Evolutionary conservation across 1,140 invertebrate genomes (phyloP), one percentile per base, ranked within the genome.

Genomic region (Sycobia sp.): DNA sequence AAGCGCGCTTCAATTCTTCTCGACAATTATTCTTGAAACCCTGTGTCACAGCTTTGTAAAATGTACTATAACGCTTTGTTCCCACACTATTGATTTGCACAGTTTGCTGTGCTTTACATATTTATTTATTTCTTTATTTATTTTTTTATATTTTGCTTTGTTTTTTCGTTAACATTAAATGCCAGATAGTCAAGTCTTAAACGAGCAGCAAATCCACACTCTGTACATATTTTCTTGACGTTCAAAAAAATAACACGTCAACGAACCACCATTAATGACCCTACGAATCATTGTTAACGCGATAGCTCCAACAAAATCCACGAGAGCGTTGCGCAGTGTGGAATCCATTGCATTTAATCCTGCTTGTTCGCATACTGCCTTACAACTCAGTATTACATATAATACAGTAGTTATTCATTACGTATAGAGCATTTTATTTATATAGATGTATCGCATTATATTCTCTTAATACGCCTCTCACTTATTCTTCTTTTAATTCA

Each of bases 351-450:
- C 77, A 80, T 78, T 81, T 79, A 76, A 73, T 71, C 71, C 79
- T 78, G 77, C 76, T 73, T 73, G 73, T 80, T 70, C 78, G 74
- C 72, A 77, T 79, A 77, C 75, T 79, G 74, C 70, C 72, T 78
- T 72, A n/a, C n/a, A 74, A 73, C 46, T 25, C 73, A 68, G 72
- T 76, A 74, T 75, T 78, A 78, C 71, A 79, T 81, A 79, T 80
- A 81, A 76, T 78, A 80, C 74, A 79, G 74, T 75, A 78, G 73
- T 79, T n/a, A 79, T 76, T 68, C 73, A 70, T 79, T 79, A 75
- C 75, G 76, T 81, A 78, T 78, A 71, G 68, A 56, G 38, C 55
- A 59, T 67, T 62, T 69, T 71, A 69, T 71, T 61, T 66, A 69
- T 73, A 66, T 73, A 72, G 60, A 18, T 60, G 39, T 58, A 43